These are phyloP conservation scores for Luperina nickerlii DNA, from an alignment of 2,888 invertebrate species.

Conservation along the genomic window DNA sequence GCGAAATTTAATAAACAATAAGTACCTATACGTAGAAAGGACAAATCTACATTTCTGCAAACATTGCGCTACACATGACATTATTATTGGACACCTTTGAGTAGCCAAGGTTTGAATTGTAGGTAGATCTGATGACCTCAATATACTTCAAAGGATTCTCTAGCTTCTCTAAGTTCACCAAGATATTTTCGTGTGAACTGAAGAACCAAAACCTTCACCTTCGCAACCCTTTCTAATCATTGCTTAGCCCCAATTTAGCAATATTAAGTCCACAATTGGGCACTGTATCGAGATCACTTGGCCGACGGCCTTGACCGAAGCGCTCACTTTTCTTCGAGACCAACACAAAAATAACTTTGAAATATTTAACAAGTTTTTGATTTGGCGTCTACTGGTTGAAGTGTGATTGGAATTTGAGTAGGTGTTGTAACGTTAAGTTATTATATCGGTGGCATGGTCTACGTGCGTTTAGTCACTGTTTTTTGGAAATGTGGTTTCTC, in stretches of 20 bases:
- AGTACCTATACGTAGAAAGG: not conserved
- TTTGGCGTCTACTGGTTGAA: constrained; percentile 24
- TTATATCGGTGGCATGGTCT: constrained; percentile 7
- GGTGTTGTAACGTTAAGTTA: constrained; percentile 24
- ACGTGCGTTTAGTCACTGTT: constrained; percentile 2
- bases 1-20: too few relatives aligned
- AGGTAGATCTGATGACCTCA: not conserved
- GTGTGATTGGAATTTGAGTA: constrained; percentile 35
- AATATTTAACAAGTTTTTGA: constrained; percentile 54
- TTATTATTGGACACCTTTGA: constrained; percentile 1
- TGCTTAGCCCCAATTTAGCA: constrained; percentile 21
- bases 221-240: constrained; percentile 26
- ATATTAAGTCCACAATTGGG: constrained; percentile 37
- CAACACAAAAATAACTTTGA: constrained; percentile 42
- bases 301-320: constrained; percentile 62
- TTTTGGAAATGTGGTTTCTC: not conserved
- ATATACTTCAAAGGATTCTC: not conserved
- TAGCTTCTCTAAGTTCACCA: too few relatives aligned
- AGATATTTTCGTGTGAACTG: not conserved
- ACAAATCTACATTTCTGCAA: not conserved
- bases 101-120: too few relatives aligned
- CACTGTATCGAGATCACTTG: constrained; percentile 53
- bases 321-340: constrained; percentile 53
- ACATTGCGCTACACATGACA: not conserved
- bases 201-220: not conserved